phyloP scores from a whole-genome alignment of 2,888 invertebrate species.

The Cryptus armator region DNA sequence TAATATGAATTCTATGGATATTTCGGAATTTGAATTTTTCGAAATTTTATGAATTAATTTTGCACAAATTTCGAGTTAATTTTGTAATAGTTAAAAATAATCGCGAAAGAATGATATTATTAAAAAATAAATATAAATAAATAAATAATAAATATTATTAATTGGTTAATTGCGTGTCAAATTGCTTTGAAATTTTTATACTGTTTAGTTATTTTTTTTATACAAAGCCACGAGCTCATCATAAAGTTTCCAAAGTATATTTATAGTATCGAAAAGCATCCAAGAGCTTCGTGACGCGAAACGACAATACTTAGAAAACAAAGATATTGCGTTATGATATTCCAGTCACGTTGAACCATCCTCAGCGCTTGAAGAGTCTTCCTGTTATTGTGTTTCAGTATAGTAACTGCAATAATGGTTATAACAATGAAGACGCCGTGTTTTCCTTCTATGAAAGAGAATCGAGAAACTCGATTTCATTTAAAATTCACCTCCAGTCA shows the following conservation, averaged over 20 bases:
- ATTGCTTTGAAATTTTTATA: too few species aligned
- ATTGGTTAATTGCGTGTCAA: too few species aligned
- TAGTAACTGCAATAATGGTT: background rate
- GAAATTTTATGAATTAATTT: background rate
- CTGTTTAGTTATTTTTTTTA: background rate
- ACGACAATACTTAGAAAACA: slow-evolving; percentile 41
- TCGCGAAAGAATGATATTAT: too few species aligned
- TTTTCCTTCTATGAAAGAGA: slow-evolving; percentile 9
- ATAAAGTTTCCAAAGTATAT: background rate
- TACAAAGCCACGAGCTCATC: background rate
- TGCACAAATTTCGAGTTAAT: background rate
- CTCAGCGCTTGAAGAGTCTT: background rate
- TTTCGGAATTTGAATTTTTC: too few species aligned
- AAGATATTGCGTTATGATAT: slow-evolving; percentile 40
- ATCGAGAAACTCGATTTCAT: slow-evolving; percentile 62
- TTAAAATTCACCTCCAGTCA: slow-evolving; percentile 59
- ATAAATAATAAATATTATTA: too few species aligned
- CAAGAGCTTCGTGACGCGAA: background rate
- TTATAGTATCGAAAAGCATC: slow-evolving; percentile 21
- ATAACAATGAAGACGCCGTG: background rate
- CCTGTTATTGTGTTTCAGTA: background rate
- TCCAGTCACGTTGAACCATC: slow-evolving; percentile 55
- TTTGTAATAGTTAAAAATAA: background rate
- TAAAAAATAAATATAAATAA: too few species aligned
- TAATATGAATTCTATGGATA: too few species aligned